Evolutionary conservation across 2,113 vertebrate genomes (phyloP).

Genomic region (Synchiropus splendidus): DNA sequence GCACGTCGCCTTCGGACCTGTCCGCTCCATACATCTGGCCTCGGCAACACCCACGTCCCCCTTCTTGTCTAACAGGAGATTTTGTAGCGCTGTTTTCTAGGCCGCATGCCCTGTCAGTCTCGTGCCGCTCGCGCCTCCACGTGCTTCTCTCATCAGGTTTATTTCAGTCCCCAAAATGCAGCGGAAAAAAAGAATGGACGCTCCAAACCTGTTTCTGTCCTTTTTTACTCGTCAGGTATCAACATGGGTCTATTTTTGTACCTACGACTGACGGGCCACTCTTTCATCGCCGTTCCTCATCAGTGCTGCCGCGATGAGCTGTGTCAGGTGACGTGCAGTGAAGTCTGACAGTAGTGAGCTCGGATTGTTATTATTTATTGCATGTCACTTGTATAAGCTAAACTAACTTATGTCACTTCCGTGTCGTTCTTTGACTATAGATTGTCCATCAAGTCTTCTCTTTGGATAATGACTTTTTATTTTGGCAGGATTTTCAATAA

Average conservation of each 20-base stretch:
- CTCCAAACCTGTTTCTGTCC: slow-evolving; percentile 42
- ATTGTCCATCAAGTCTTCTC: slow-evolving; percentile 40
- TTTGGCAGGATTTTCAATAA: slow-evolving; percentile 67
- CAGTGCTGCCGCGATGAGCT: slow-evolving; percentile 42
- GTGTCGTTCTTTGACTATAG: slow-evolving; percentile 13
- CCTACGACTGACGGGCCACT: slow-evolving; percentile 40
- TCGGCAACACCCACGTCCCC: too few species aligned
- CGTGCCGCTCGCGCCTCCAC: slow-evolving; percentile 27
- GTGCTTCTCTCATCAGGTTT: slow-evolving; percentile 38
- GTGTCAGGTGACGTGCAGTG: slow-evolving; percentile 44
- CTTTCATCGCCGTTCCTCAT: slow-evolving; percentile 54
- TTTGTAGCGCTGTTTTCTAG: slow-evolving; percentile 6
- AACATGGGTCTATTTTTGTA: slow-evolving; percentile 66
- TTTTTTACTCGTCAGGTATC: slow-evolving; percentile 41
- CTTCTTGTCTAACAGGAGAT: too few species aligned
- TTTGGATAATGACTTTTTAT: slow-evolving; percentile 48
- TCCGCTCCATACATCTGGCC: too few species aligned
- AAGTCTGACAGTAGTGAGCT: slow-evolving; percentile 28
- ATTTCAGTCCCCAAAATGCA: slow-evolving; percentile 56
- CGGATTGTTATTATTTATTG: slow-evolving; percentile 65
- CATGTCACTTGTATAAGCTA: slow-evolving; percentile 60
- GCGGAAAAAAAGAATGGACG: slow-evolving; percentile 36
- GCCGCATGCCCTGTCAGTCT: slow-evolving; percentile 42
- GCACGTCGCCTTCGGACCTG: too few species aligned
- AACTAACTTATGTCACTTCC: slow-evolving; percentile 46